These are phyloP conservation scores for sheep (Ovis aries) DNA, from an alignment of 2,113 vertebrate species.

Conservation along the genomic window ARS-UI_Ramb_v3.0 NC_056064.1:60776001-60776500, in stretches of 20 bases:
- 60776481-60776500: background rate
- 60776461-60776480: background rate
- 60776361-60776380: background rate
- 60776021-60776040: background rate
- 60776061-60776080: background rate
- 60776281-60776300: background rate
- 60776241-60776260: background rate
- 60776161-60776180: background rate
- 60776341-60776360: background rate
- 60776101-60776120: background rate
- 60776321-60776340: fast-evolving
- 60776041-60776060: background rate
- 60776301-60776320: fast-evolving
- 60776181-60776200: background rate
- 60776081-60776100: background rate
- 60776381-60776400: background rate
- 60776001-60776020: background rate
- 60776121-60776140: background rate
- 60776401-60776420: background rate
- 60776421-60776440: background rate
- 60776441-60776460: background rate
- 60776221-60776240: background rate
- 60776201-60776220: background rate
- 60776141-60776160: background rate
- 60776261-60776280: background rate